phyloP scores from a whole-genome alignment of 1,140 invertebrate genomes.

The Halesus radiatus region DNA sequence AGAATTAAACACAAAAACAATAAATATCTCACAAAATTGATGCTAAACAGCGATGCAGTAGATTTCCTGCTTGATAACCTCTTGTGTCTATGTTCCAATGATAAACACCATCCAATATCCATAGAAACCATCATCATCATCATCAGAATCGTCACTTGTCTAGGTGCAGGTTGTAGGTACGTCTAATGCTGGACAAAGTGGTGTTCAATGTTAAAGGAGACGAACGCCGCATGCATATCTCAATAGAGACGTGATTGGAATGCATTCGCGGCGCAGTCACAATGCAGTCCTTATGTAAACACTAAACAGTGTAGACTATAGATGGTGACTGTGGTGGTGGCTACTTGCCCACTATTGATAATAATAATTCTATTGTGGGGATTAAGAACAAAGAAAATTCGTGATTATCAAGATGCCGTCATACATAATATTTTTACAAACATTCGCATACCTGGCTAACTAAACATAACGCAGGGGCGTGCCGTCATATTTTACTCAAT shows the following conservation, averaged over 20 bases:
- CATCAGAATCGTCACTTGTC: not conserved
- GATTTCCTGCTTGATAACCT: not conserved
- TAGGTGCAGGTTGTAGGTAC: not conserved
- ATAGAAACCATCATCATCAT: too few relatives aligned
- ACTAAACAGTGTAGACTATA: not conserved
- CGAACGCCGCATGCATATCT: not conserved
- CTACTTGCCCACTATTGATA: too few relatives aligned
- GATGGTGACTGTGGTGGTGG: too few relatives aligned
- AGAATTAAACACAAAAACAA: too few relatives aligned
- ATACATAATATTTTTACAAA: too few relatives aligned
- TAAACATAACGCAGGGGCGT: too few relatives aligned
- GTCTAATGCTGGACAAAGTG: not conserved
- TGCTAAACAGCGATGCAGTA: not conserved
- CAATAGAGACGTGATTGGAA: conserved; percentile 1
- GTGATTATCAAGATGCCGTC: too few relatives aligned
- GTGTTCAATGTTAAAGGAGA: conserved; percentile 27
- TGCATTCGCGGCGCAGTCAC: not conserved
- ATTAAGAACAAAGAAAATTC: too few relatives aligned
- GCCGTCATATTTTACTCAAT: too few relatives aligned
- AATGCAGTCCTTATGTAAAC: conserved; percentile 6
- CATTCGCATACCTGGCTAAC: too few relatives aligned
- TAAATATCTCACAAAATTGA: too few relatives aligned
- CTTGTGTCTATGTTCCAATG: not conserved
- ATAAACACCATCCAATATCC: not conserved
- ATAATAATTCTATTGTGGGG: too few relatives aligned